Conservation (phyloP, 2,797 vertebrate genomes). For the Esox masquinongy region DNA sequence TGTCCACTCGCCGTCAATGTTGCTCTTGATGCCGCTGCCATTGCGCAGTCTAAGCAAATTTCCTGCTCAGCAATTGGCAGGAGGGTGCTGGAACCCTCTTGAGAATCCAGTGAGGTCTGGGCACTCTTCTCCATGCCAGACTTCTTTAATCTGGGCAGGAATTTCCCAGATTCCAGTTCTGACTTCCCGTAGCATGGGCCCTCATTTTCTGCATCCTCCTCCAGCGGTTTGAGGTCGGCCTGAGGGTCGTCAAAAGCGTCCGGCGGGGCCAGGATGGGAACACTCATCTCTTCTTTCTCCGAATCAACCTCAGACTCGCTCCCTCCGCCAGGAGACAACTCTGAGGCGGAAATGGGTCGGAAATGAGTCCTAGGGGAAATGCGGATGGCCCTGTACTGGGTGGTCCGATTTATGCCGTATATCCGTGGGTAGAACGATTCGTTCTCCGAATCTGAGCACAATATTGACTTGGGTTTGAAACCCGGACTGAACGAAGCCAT, state of each 20-base stretch:
- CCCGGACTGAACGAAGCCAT: conserved; percentile 93
- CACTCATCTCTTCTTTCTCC: conserved; percentile 90
- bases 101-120: conserved; percentile 98
- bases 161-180: conserved; percentile 98
- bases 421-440: conserved; percentile 89
- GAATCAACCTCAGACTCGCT: conserved; percentile 97
- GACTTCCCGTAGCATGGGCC: conserved; percentile 96
- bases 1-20: conserved; percentile 71
- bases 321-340: conserved; percentile 92
- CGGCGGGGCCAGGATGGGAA: conserved; percentile 80
- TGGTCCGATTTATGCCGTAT: conserved; percentile 92
- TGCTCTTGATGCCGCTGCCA: conserved; percentile 68
- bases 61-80: conserved; percentile 81
- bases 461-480: conserved; percentile 96
- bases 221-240: conserved; percentile 96
- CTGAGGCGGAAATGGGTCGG: conserved; percentile 95
- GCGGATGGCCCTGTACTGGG: conserved; percentile 96
- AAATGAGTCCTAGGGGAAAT: conserved; percentile 99
- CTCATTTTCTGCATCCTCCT: conserved; percentile 98
- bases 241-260: conserved; percentile 94
- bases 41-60: conserved; percentile 87
- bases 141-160: conserved; percentile 95
- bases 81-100: conserved; percentile 87
- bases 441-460: conserved; percentile 94
- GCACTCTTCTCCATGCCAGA: conserved; percentile 99